These are phyloP conservation scores for Contarinia nasturtii DNA, from an alignment of 1,140 invertebrate genomes.

Conservation along the genomic window DNA sequence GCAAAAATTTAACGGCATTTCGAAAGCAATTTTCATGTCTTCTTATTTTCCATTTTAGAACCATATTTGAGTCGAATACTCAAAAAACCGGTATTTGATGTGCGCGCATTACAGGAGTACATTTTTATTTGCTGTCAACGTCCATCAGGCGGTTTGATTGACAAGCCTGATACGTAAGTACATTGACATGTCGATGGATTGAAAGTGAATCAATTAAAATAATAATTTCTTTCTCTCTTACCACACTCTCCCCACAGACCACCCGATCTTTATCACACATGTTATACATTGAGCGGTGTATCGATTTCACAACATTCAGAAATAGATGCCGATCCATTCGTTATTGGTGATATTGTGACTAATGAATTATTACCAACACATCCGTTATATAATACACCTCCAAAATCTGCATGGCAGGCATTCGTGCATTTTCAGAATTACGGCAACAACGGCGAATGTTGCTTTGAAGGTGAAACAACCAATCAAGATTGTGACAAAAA, in stretches of 20 bases:
- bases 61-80: constrained; percentile 11
- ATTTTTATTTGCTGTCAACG: constrained; percentile 84
- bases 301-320: constrained; percentile 78
- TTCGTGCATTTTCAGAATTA: background rate
- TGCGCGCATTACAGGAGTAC: constrained; percentile 83
- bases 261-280: constrained; percentile 89
- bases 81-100: constrained; percentile 52
- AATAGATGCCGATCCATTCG: constrained; percentile 25
- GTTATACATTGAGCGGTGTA: constrained; percentile 88
- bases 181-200: constrained; percentile 1
- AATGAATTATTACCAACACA: constrained; percentile 42
- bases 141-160: constrained; percentile 74
- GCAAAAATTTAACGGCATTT: background rate
- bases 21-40: background rate
- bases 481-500: no score
- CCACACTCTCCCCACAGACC: constrained; percentile 35
- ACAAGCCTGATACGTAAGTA: constrained; percentile 87
- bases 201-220: background rate
- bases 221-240: background rate
- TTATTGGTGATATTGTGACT: constrained; percentile 31
- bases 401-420: constrained; percentile 23
- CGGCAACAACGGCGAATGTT: background rate
- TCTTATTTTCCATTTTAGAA: background rate
- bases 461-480: no score
- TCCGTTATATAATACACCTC: constrained; percentile 44